Percentiles rank a stretch among this genome's conserved stretches.
Evolutionary conservation across 2,888 invertebrate genomes (phyloP).

Genomic region (Tigriopus californicus): DNA sequence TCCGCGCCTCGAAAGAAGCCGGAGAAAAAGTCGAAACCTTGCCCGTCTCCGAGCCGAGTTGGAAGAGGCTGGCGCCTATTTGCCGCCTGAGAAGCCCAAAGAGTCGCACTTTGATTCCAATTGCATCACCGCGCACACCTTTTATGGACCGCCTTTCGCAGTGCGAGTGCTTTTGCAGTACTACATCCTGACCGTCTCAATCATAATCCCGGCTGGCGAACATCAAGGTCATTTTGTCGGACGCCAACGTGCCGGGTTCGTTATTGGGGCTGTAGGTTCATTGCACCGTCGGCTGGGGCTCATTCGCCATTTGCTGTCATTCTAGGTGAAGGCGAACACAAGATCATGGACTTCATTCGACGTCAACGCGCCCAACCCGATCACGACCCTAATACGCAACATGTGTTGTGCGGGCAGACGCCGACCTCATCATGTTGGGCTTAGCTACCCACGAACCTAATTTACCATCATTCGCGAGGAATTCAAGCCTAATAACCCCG

Average conservation of each 20-base stretch:
- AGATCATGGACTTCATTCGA: conserved; percentile 95
- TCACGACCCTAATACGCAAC: conserved; percentile 94
- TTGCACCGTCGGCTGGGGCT: no score
- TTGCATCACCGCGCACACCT: conserved; percentile 57
- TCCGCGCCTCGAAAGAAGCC: conserved; percentile 87
- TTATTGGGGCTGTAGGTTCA: no score
- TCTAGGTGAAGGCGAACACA: conserved; percentile 72
- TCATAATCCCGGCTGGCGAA: conserved; percentile 83
- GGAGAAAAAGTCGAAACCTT: conserved; percentile 72
- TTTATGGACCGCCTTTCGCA: conserved; percentile 35
- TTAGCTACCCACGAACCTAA: conserved; percentile 96
- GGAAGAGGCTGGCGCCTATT: conserved; percentile 27
- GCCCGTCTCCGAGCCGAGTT: conserved; percentile 54
- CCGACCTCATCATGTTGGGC: conserved; percentile 93
- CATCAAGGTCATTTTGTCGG: conserved; percentile 81
- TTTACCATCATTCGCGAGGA: conserved; percentile 97
- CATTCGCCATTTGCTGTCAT: not conserved
- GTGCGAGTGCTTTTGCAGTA: conserved; percentile 54
- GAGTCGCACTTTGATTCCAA: conserved; percentile 94
- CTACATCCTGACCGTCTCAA: conserved; percentile 72
- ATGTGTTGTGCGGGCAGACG: conserved; percentile 97
- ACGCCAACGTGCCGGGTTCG: conserved; percentile 82
- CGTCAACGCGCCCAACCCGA: conserved; percentile 80
- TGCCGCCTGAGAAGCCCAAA: conserved; percentile 72
- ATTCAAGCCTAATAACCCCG: conserved; percentile 92